phyloP scores from a whole-genome alignment of 2,113 vertebrate genomes.

The Irena cyanogastra region DNA sequence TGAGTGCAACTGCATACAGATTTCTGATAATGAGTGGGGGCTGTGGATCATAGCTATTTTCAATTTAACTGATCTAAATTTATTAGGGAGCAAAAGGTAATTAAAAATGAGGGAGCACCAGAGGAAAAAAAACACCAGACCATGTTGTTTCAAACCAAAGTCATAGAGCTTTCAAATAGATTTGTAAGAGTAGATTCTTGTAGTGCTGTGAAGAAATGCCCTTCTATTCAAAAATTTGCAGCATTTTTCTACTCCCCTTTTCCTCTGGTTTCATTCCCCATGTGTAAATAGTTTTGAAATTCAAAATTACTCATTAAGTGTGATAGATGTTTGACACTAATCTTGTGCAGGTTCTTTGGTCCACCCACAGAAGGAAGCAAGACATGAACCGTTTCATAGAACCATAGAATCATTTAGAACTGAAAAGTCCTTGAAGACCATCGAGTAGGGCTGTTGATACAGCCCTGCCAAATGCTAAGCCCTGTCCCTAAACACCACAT shows the following conservation, averaged over 20 bases:
- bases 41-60: background rate
- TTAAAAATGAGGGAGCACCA: background rate
- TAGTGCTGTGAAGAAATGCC: background rate
- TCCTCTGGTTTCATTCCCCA: background rate
- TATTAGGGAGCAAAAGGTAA: background rate
- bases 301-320: background rate
- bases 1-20: background rate
- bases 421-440: background rate
- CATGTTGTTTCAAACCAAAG: background rate
- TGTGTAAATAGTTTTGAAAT: background rate
- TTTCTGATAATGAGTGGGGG: background rate
- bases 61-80: background rate
- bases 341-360: background rate
- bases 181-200: background rate
- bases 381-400: background rate
- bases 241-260: background rate
- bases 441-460: background rate
- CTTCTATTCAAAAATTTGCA: background rate
- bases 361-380: background rate
- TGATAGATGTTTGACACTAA: background rate
- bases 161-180: background rate
- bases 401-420: background rate
- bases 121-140: rapidly evolving
- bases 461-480: background rate
- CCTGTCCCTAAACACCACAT: background rate